Conservation (phyloP, 2,888 invertebrate genomes). For the Seladonia tumulorum region DNA sequence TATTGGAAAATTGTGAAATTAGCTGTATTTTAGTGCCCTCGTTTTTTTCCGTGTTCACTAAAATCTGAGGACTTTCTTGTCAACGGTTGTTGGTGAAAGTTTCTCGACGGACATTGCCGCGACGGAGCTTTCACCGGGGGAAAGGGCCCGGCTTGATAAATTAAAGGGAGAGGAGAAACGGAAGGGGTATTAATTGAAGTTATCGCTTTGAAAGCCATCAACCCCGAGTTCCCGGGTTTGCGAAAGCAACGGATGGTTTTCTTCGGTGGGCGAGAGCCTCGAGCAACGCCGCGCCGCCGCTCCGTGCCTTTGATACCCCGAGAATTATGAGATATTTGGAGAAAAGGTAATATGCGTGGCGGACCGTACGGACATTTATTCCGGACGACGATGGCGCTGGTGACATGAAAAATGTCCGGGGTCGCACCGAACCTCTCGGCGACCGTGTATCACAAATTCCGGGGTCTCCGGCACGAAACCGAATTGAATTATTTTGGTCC, state of each 20-base stretch:
- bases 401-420: constrained; percentile 10
- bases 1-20: too few species aligned
- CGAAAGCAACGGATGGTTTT: background rate
- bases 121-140: constrained; percentile 9
- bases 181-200: constrained; percentile 44
- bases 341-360: constrained; percentile 14
- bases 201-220: constrained; percentile 31
- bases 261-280: background rate
- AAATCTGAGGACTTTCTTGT: background rate
- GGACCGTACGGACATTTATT: constrained; percentile 9
- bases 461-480: background rate
- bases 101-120: constrained; percentile 7
- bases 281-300: background rate
- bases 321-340: constrained; percentile 14
- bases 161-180: constrained; percentile 3
- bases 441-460: constrained; percentile 16
- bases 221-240: background rate
- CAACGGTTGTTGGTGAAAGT: constrained; percentile 25
- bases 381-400: constrained; percentile 6
- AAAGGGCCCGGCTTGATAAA: constrained; percentile 49
- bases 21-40: too few species aligned
- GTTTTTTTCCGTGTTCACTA: background rate
- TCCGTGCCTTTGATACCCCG: background rate
- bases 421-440: background rate
- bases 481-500: constrained; percentile 9